These are phyloP conservation scores for Zelleria hepariella DNA, from an alignment of 2,888 invertebrate genomes.

Conservation along the genomic window DNA sequence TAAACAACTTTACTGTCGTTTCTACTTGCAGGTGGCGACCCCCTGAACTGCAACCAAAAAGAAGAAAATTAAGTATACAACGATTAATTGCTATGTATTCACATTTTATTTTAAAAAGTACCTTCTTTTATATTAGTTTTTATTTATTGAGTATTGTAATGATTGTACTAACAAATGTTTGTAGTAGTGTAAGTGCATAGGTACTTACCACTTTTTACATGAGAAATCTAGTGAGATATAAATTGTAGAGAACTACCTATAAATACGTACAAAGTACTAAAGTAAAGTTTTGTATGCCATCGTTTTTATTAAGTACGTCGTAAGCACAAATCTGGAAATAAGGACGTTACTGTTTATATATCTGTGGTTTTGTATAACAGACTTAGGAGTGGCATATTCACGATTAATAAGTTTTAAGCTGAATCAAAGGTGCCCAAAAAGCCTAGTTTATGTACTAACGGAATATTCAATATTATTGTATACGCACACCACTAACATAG, in stretches of 20 bases:
- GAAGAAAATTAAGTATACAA: too few relatives aligned
- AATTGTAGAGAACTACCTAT: neutral
- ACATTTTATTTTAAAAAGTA: too few relatives aligned
- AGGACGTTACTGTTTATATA: too few relatives aligned
- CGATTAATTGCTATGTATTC: too few relatives aligned
- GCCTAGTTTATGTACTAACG: neutral
- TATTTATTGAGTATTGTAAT: too few relatives aligned
- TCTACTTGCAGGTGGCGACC: too few relatives aligned
- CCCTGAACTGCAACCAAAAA: too few relatives aligned
- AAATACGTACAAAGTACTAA: constrained; percentile 55
- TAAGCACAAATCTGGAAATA: too few relatives aligned
- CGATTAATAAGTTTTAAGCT: constrained; percentile 31
- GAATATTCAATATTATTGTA: neutral
- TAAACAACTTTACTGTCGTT: too few relatives aligned
- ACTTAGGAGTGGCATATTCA: neutral
- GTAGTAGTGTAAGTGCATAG: neutral
- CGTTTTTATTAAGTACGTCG: constrained; percentile 16
- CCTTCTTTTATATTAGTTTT: too few relatives aligned
- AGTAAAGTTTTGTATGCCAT: constrained; percentile 37
- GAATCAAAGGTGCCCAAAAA: constrained; percentile 61
- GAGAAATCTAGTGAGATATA: constrained; percentile 29
- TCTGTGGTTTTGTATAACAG: neutral
- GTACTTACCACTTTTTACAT: neutral
- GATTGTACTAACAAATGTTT: too few relatives aligned
- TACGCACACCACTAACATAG: too few relatives aligned